phyloP scores from a whole-genome alignment of 2,113 vertebrate species.

The Spermophilus dauricus region DNA sequence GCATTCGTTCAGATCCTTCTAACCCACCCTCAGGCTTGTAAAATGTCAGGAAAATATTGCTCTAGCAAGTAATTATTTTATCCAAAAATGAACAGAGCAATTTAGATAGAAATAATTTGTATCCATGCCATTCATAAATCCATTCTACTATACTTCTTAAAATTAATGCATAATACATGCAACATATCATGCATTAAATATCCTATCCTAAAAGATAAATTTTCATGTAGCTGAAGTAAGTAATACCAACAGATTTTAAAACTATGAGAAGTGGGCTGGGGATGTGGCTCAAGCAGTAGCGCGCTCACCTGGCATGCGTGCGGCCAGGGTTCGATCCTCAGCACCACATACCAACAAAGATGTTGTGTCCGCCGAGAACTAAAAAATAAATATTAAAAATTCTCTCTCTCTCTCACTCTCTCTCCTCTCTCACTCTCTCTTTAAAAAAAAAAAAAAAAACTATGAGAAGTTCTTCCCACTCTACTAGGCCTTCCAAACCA shows the following conservation, averaged over 20 bases:
- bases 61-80: constrained; percentile 58
- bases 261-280: neutral
- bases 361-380: too few relatives aligned
- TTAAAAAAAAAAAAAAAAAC: neutral
- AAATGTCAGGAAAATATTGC: constrained; percentile 39
- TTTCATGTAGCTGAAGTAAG: constrained; percentile 26
- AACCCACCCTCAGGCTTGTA: constrained; percentile 19
- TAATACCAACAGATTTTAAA: neutral
- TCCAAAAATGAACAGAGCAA: constrained; percentile 34
- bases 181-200: constrained; percentile 46
- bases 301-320: too few relatives aligned
- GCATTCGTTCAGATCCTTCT: constrained; percentile 42
- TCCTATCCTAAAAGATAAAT: constrained; percentile 58
- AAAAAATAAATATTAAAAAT: too few relatives aligned
- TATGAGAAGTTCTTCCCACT: constrained; percentile 25
- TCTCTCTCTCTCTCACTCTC: too few relatives aligned
- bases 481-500: constrained; percentile 27
- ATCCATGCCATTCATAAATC: constrained; percentile 72
- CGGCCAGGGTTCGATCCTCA: too few relatives aligned
- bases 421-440: too few relatives aligned
- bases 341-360: too few relatives aligned
- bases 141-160: constrained; percentile 59
- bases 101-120: constrained; percentile 66
- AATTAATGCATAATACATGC: constrained; percentile 60
- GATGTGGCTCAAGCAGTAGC: too few relatives aligned